These are phyloP conservation scores for Montipora foliosa DNA, from an alignment of 64 coral and sea anemone species.

Conservation along the genomic window DNA sequence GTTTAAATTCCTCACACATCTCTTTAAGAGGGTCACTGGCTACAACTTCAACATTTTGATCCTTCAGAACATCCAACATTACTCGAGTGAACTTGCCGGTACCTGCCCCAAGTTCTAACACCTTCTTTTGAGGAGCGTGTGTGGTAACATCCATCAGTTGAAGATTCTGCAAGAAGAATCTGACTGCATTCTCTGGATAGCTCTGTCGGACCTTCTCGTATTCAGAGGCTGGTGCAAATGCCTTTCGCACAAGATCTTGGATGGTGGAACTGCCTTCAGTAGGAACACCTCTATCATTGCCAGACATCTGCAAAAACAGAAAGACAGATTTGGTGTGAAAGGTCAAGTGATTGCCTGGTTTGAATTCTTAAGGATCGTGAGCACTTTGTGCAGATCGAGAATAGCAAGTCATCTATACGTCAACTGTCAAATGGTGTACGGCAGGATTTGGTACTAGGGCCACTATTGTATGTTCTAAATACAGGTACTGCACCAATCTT, in stretches of 20 bases:
- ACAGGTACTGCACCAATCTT: too few relatives aligned
- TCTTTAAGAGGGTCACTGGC: slow-evolving; percentile 43
- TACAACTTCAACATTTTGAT: slow-evolving; percentile 15
- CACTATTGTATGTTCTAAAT: too few relatives aligned
- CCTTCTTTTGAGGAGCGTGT: not conserved
- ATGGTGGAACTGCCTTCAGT: not conserved
- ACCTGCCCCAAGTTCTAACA: slow-evolving; percentile 57
- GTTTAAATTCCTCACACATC: slow-evolving; percentile 51
- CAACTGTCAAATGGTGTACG: too few relatives aligned
- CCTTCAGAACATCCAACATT: slow-evolving; percentile 23
- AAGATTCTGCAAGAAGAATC: slow-evolving; percentile 10
- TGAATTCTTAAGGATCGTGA: too few relatives aligned
- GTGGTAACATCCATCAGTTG: not conserved
- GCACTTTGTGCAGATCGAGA: too few relatives aligned
- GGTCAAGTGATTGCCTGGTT: too few relatives aligned
- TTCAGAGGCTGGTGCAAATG: not conserved
- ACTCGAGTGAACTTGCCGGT: slow-evolving; percentile 65
- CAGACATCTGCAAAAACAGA: not conserved
- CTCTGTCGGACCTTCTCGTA: slow-evolving; percentile 36
- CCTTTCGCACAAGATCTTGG: not conserved
- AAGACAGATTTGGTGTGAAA: too few relatives aligned
- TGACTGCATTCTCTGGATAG: slow-evolving; percentile 43
- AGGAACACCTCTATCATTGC: not conserved
- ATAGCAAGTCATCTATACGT: too few relatives aligned
- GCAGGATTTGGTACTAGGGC: too few relatives aligned